Evolutionary conservation across 1,140 invertebrate species (phyloP), one percentile per base, ranked within the genome.

Genomic region (Protaetia brevitarsis): DNA sequence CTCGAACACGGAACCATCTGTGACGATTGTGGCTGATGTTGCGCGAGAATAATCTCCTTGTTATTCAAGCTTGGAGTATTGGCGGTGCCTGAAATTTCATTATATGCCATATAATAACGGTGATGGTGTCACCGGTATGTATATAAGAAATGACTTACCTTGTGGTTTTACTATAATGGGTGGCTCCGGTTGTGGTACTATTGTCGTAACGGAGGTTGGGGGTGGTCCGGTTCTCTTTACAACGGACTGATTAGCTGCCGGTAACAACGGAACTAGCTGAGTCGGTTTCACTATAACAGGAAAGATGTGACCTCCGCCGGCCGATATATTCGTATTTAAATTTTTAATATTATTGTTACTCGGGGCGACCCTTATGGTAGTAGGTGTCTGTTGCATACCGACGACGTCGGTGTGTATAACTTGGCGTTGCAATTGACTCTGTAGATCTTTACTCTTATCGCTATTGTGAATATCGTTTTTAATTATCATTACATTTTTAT

Each of bases 251-350:
- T 72, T 70, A 23, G 76, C 72, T 30, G 79, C 69, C 23, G 87
- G 86, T 68, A 89, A 79, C 31, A 90, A 84, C 21, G 88, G 88
- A 62, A 91, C 77, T 56, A 90, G 76, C 74, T 90, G 87, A 69
- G 83, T 89, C 6, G 89, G 88, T 67, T 88, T 84, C 41, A 90
- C 88, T 71, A 90, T 90, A 19, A 91, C 88, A 45, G 88, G 85
- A 72, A 87, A 85, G 77, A 87, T 59, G 41, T 71, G 71, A 36
- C 68, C 60, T 57, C 66, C 66, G 58, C 64, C 69, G n/a, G 61
- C 67, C 10, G 41, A 21, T 23, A 67, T 63, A 51, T 68, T 72
- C 5, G 69, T 28, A 16, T 31, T 63, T 63, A 70, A 51, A 69
- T 67, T 70, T 59, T 63, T 67, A 19, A 72, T 58, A 27, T 23